Conservation (phyloP, 2,113 vertebrate species). For the Paralichthys olivaceus region DNA sequence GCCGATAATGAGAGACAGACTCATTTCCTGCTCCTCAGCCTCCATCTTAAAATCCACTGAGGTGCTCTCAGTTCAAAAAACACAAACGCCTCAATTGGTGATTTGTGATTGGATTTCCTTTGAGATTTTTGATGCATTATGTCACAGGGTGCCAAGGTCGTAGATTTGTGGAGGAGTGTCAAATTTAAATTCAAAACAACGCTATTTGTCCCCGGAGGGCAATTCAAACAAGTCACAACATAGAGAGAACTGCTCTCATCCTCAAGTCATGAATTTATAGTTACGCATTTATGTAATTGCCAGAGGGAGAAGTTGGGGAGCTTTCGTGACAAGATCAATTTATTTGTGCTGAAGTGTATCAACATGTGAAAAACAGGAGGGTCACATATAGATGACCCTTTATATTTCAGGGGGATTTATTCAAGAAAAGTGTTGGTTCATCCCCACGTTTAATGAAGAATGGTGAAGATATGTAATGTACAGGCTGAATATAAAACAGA, state of each 20-base stretch:
- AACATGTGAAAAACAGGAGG: slow-evolving; percentile 29
- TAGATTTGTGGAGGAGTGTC: slow-evolving; percentile 4
- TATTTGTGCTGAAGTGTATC: slow-evolving; percentile 20
- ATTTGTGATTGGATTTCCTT: slow-evolving; percentile 26
- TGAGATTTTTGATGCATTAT: slow-evolving; percentile 32
- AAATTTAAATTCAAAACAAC: no score
- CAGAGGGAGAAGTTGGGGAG: slow-evolving; percentile 28
- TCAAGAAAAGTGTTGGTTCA: background rate
- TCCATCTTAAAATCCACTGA: slow-evolving; percentile 43
- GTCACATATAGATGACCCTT: background rate
- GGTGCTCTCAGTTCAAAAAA: slow-evolving; percentile 21
- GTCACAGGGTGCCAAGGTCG: slow-evolving; percentile 7
- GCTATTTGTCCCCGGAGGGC: no score
- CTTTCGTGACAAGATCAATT: slow-evolving; percentile 30
- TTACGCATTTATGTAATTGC: slow-evolving; percentile 52
- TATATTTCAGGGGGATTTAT: slow-evolving; percentile 1
- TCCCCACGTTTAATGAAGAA: background rate
- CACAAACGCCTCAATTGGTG: slow-evolving; percentile 23
- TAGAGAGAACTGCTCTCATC: slow-evolving; percentile 1
- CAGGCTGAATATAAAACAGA: slow-evolving; percentile 12
- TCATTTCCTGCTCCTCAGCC: slow-evolving; percentile 49
- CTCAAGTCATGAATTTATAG: slow-evolving; percentile 31
- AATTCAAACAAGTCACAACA: background rate
- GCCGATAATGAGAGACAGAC: slow-evolving; percentile 48
- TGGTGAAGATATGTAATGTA: background rate